phyloP scores from a whole-genome alignment of 1,140 invertebrate genomes.

The Apis dorsata region DNA sequence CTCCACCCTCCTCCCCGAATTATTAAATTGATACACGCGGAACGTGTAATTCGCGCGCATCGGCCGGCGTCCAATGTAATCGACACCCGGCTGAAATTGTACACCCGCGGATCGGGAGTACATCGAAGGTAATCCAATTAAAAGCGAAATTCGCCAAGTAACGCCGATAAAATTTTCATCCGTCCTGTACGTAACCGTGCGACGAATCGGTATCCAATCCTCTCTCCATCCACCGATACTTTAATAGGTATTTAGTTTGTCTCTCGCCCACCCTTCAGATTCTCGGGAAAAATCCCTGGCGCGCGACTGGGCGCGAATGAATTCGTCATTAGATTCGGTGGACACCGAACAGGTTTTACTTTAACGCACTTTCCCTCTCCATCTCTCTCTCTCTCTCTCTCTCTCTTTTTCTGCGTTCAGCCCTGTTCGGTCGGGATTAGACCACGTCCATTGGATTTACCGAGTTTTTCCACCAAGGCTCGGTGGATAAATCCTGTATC shows the following conservation, averaged over 20 bases:
- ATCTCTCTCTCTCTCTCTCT: neutral
- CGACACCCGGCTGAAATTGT: conserved; percentile 55
- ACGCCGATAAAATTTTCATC: conserved; percentile 62
- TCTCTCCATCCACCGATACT: conserved; percentile 38
- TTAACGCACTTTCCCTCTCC: conserved; percentile 23
- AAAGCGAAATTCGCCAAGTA: conserved; percentile 59
- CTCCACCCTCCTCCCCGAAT: conserved; percentile 28
- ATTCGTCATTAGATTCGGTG: conserved; percentile 67
- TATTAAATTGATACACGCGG: conserved; percentile 60
- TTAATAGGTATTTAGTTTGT: conserved; percentile 56
- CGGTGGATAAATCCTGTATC: conserved; percentile 71
- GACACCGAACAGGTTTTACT: conserved; percentile 46
- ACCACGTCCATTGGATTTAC: conserved; percentile 60
- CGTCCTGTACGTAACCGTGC: conserved; percentile 3
- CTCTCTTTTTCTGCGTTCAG: neutral
- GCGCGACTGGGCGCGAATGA: conserved; percentile 53
- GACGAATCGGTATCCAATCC: neutral
- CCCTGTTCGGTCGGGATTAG: conserved; percentile 68
- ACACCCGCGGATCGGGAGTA: conserved; percentile 24
- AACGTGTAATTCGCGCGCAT: conserved; percentile 54
- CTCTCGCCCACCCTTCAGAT: conserved; percentile 10
- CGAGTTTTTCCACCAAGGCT: conserved; percentile 59
- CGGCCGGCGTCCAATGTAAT: conserved; percentile 53
- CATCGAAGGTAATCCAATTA: conserved; percentile 52
- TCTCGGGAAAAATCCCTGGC: conserved; percentile 40